Base-by-base conservation (phyloP, 2,888 invertebrate species). In the Cataglyphis cursor region DNA sequence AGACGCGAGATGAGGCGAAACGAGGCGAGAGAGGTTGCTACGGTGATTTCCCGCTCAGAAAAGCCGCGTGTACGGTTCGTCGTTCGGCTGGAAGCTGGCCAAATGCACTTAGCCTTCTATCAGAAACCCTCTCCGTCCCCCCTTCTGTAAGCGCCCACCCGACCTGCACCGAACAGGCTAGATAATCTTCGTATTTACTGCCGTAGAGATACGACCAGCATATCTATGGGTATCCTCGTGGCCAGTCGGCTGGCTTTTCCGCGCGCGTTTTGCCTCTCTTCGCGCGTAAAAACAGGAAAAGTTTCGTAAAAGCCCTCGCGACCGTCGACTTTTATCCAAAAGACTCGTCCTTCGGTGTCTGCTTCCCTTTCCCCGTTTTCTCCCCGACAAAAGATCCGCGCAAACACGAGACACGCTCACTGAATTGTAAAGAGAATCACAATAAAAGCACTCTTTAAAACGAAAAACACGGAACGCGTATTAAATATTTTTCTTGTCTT, bases 81-180 rank as follows among this genome's bases (percentile, higher is more conserved):
- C 88, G 85, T 90, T 89, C 87, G 89, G 85, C 87, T 93, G 94
- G 93, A 93, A 91, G 83, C 91, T 90, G 84, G 93, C 94, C 94
- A 94, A 94, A 93, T 92, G 93, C 94, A 94, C 93, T 94, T 93
- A 94, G 87, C 91, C 91, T 93, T 93, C 93, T 92, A 93, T 93
- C 93, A 91, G 91, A 87, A 83, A 28, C 2, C 78, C 85, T 85
- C 85, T 85, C n/a, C n/a, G 51, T 3, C 8, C n/a, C n/a, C n/a
- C 6, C 8, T 48, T 21, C 72, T 86, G 62, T 86, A 90, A 90
- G 88, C 84, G 78, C 83, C 78, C 86, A 82, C 83, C 82, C 76
- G 73, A n/a, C 73, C 61, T n/a, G 31, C 70, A 70, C 41, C 57
- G 57, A 72, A 80, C 62, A 76, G 82, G 75, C 72, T 59, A 90